Evolutionary conservation across 2,888 invertebrate genomes (phyloP), one percentile per base, ranked within the genome.

Genomic region (Andrena praecox): DNA sequence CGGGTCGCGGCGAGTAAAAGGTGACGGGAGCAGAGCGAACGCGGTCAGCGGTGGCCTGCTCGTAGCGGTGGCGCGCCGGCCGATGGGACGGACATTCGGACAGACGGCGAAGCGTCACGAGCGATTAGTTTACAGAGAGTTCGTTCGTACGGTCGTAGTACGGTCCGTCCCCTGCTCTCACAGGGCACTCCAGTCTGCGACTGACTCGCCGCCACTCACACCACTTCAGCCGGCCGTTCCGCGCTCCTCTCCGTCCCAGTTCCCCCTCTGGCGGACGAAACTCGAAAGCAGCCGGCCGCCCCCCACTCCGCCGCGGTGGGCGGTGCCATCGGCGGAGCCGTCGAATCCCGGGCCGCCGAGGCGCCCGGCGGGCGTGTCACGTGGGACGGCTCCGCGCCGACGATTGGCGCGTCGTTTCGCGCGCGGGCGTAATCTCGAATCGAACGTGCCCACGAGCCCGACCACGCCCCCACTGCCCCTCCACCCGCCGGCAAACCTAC

Each of bases 221-320:
- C 94, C 92, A 93, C 92, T 92, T 92, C 92, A 93, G 88, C 91
- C 42, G 90, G 89, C 85, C 91, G 56, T 89, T 91, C 89, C 88
- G 85, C 86, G 85, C 86, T 87, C 85, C 81, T 76, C 89, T 85
- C 91, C 94, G 86, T 89, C 89, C 84, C 88, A 77, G 82, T 84
- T 89, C 88, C 89, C 93, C 94, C 92, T 93, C 94, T 93, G 92
- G 94, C 89, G 93, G 70, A 93, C 94, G 94, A 87, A 94, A 94
- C 94, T 94, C 94, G 95, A 94, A 95, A 92, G 94, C 93, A 95
- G 94, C 94, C 72, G 62, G 91, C 6, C 64, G 8, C 89, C 86
- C 94, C 95, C 92, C 94, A 94, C 91, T 89, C 76, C 27, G 89
- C 90, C 90, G 91, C 87, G 12, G 92, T 56, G 0, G 95, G 95